Evolutionary conservation across 1,140 invertebrate species (phyloP), one percentile per base, ranked within the genome.

Genomic region (Andrena cerasifolii): DNA sequence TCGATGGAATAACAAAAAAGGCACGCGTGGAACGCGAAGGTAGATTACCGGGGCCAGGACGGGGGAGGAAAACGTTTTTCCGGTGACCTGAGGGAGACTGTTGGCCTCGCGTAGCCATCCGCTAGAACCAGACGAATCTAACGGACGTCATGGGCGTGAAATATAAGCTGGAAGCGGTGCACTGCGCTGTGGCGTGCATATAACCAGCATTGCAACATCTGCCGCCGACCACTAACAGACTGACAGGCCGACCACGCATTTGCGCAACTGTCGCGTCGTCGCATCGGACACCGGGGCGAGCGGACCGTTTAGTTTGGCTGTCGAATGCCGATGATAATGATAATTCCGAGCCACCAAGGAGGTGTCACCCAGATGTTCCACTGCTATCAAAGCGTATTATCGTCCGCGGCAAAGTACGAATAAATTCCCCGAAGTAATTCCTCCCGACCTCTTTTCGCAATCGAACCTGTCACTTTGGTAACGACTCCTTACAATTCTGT

Each of bases 141-240:
- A 59, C 36, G 31, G 40, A 53, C 47, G 53, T 2, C 31, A 54
- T 58, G 71, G 54, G 66, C 36, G 59, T 75, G 75, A 74, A 80
- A 66, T 65, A 54, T 18, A 66, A 82, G 61, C 53, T 47, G 16
- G 61, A 54, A 59, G 7, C 36, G n/a, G 24, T 40, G 66, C 54
- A 71, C 51, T 36, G 63, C 12, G 36, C 62, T 40, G 4, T 79
- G 16, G 36, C 70, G 49, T 84, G 81, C 68, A 33, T 71, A 70
- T 72, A 75, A 79, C 79, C 81, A 79, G 84, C 81, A 86, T 83
- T 81, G 78, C 77, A 87, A 86, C 85, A 87, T 86, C 85, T 87
- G 85, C 82, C 70, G 79, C 18, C 59, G 59, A 65, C 79, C 72
- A 86, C 77, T 76, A 75, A 80, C 84, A 75, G 74, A 58, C 85